Evolutionary conservation across 2,888 invertebrate species (phyloP), one percentile per base, ranked within the genome.

Genomic region (Latheticus oryzae): DNA sequence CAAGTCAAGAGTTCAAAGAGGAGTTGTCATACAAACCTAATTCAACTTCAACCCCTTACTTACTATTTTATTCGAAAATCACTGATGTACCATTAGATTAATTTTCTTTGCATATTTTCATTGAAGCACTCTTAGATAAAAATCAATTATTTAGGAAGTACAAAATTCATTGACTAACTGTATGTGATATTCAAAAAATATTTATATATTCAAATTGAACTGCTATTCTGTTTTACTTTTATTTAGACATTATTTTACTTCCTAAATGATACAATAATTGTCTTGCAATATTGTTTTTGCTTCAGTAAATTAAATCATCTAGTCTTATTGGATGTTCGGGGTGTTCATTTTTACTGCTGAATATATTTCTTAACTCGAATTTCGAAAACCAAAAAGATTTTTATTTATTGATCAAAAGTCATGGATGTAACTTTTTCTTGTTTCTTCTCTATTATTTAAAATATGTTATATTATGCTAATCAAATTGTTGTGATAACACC

Each of bases 1-100:
- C 90, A 17, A 84, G 86, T 72, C 85, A 87, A 23, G 92, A 93
- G 74, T 88, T 94, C 65, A 86, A 88, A 66, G 90, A 91, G 63
- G 83, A 92, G 56, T 82, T 94, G 43, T 88, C 89, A 1, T 84
- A 85, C 1, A 87, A 88, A 50, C 88, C 87, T 37, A 86, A 87
- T 70, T 89, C 89, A 28, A 90, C 91, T 0, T 89, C 92, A 13
- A 93, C 93, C 1, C 94, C 94, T 1, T 94, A 94, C 80, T 83
- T 94, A 51, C 81, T 94, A 35, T 94, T 94, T 80, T 94, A 94
- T 76, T 89, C 77, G 33, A 78, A 77, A 67, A 71, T 71, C 23
- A 67, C 65, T 5, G 67, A 67, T 42, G 50, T 65, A 61, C 63
- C 61, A 55, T 50, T 63, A 53, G 48, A 54, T 30, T 45, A 47